These are phyloP conservation scores for Pygoscelis antarcticus DNA, from an alignment of 2,113 vertebrate species.

Conservation along the genomic window DNA sequence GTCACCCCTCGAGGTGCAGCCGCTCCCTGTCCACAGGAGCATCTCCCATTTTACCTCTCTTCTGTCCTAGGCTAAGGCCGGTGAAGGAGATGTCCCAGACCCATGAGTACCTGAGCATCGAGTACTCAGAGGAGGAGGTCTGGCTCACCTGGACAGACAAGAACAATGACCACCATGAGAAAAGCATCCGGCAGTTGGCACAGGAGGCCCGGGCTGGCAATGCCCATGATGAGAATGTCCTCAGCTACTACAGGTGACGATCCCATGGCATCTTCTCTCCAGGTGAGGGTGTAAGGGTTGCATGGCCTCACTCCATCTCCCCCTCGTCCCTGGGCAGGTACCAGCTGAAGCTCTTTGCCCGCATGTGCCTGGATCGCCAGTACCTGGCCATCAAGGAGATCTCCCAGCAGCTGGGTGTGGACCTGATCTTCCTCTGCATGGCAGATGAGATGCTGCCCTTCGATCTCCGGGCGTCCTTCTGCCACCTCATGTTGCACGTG, in stretches of 20 bases:
- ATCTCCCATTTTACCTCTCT: not conserved
- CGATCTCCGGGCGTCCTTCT: slow-evolving; percentile 95
- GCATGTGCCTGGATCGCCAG: slow-evolving; percentile 97
- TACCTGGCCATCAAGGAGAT: slow-evolving; percentile 97
- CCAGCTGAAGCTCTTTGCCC: slow-evolving; percentile 96
- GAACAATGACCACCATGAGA: slow-evolving; percentile 87
- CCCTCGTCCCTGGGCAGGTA: slow-evolving; percentile 75
- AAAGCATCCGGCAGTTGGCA: slow-evolving; percentile 91
- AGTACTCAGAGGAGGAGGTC: slow-evolving; percentile 93
- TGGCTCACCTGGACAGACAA: slow-evolving; percentile 96
- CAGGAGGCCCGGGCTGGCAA: slow-evolving; percentile 95
- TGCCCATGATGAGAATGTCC: slow-evolving; percentile 89
- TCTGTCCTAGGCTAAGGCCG: slow-evolving; percentile 79
- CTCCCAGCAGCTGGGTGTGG: slow-evolving; percentile 94
- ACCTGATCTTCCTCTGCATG: slow-evolving; percentile 98
- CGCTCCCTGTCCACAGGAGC: fast-evolving
- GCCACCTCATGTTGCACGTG: slow-evolving; percentile 95
- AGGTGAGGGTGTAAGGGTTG: not conserved
- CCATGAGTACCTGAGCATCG: slow-evolving; percentile 85
- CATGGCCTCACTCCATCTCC: not conserved
- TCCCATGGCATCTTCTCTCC: not conserved
- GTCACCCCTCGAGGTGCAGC: not conserved
- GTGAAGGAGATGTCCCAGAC: slow-evolving; percentile 84
- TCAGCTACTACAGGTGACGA: slow-evolving; percentile 93
- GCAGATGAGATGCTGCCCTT: slow-evolving; percentile 95